Percentiles rank a stretch among this genome's conserved stretches.
Evolutionary conservation across 2,113 vertebrate species (phyloP).

Genomic region (Machaerirhynchus nigripectus): DNA sequence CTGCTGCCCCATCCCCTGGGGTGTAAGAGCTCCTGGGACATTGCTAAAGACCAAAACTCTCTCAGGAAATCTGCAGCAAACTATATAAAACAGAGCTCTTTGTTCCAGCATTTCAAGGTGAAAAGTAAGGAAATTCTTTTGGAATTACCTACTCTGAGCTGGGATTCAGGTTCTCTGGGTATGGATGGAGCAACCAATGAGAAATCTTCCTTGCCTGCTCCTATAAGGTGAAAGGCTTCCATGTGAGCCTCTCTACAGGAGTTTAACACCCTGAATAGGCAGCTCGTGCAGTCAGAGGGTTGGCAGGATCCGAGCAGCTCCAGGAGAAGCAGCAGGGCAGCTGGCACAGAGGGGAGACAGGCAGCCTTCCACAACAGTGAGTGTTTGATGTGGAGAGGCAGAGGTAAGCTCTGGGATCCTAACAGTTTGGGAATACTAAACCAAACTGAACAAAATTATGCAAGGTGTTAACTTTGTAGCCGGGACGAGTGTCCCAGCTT

Average conservation of each 20-base stretch:
- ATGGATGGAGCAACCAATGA: background rate
- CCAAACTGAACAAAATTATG: background rate
- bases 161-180: background rate
- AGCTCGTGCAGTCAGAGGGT: background rate
- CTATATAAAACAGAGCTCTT: background rate
- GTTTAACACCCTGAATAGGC: background rate
- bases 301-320: background rate
- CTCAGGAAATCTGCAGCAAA: background rate
- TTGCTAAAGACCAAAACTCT: background rate
- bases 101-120: background rate
- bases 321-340: background rate
- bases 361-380: background rate
- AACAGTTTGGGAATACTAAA: background rate
- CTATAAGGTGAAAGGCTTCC: background rate
- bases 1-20: background rate
- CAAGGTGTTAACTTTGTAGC: background rate
- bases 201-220: background rate
- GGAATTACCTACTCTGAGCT: background rate
- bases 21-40: background rate
- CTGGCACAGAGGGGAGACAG: background rate
- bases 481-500: background rate
- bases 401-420: background rate
- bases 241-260: background rate
- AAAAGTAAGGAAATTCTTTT: background rate
- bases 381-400: background rate